phyloP scores from a whole-genome alignment of 2,113 vertebrate genomes.

The Perognathus longimembris region DNA sequence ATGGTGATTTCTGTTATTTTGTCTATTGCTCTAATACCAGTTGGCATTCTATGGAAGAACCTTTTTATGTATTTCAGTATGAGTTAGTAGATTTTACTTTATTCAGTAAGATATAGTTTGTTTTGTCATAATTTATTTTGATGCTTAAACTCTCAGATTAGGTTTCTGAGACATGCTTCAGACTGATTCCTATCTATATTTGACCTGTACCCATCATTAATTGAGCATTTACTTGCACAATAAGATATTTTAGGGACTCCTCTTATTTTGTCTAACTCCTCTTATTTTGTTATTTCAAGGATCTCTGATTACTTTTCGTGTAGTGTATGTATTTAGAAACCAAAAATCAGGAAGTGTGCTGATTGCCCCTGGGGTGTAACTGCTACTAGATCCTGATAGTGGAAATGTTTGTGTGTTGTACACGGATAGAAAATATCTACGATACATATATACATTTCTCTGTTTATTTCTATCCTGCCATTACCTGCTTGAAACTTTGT shows the following conservation, averaged over 20 bases:
- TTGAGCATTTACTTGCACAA: constrained; percentile 12
- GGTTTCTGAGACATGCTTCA: not conserved
- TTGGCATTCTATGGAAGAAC: constrained; percentile 2
- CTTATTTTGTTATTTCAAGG: not conserved
- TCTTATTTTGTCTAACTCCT: not conserved
- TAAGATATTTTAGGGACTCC: not conserved
- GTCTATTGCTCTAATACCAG: not conserved
- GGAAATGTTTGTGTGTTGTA: too few species aligned
- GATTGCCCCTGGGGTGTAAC: not conserved
- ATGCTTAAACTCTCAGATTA: constrained; percentile 12
- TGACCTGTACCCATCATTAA: constrained; percentile 12
- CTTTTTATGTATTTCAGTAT: constrained; percentile 31
- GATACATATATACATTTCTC: not conserved
- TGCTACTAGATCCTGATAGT: not conserved
- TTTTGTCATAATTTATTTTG: constrained; percentile 38
- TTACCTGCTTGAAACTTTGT: constrained; percentile 48
- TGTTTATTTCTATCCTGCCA: constrained; percentile 10
- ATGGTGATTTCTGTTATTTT: constrained; percentile 25
- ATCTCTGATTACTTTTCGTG: not conserved
- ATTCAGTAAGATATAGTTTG: not conserved
- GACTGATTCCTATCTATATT: not conserved
- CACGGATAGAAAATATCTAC: not conserved
- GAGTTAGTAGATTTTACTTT: constrained; percentile 21
- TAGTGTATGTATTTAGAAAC: constrained; percentile 34
- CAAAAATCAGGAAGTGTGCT: not conserved